Evolutionary conservation across 2,113 vertebrate species (phyloP).

Genomic region (Glaucidium brasilianum): DNA sequence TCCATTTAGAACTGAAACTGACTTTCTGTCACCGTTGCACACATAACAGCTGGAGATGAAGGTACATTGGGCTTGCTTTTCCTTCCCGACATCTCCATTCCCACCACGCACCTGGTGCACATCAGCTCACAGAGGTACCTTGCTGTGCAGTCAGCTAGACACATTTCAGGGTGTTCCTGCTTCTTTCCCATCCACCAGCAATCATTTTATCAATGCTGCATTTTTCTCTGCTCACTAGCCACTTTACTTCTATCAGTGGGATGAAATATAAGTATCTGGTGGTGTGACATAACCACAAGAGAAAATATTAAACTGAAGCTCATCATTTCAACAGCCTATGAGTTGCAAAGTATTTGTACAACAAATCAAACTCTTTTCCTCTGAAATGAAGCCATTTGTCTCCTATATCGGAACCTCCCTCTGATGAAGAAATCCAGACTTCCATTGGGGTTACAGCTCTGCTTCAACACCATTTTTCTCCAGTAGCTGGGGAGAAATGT

Average conservation of each 20-base stretch:
- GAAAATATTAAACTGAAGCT: not conserved
- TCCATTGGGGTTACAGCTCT: not conserved
- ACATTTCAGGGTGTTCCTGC: not conserved
- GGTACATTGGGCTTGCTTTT: not conserved
- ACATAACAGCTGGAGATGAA: not conserved
- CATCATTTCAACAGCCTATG: not conserved
- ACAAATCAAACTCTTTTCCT: not conserved
- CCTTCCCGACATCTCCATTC: not conserved
- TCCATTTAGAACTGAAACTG: not conserved
- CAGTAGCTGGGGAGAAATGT: not conserved
- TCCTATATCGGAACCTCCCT: not conserved
- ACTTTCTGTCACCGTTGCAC: not conserved
- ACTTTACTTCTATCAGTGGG: not conserved
- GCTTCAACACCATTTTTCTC: not conserved
- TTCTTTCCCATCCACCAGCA: not conserved
- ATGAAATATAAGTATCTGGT: not conserved
- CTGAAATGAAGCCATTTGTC: not conserved
- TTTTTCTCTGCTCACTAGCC: not conserved
- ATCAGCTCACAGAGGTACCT: not conserved
- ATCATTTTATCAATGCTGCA: not conserved
- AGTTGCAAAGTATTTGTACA: not conserved
- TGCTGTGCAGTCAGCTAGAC: not conserved
- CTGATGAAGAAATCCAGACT: not conserved
- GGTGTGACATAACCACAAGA: not conserved
- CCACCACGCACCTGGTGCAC: not conserved